Conservation (phyloP, 1,140 invertebrate genomes). For the Chrysoperla carnea region DNA sequence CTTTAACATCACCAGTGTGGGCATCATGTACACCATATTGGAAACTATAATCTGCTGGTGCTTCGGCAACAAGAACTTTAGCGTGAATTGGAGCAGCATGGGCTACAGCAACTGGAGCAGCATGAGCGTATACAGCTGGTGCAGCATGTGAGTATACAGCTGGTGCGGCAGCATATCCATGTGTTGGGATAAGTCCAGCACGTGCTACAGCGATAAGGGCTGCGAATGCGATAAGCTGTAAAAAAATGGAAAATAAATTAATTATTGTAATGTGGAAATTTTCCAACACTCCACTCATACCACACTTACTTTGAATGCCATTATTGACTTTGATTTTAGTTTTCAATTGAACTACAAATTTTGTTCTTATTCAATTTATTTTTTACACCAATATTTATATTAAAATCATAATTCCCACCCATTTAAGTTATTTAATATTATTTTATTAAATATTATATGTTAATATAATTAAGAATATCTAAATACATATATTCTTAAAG, state of each 20-base stretch:
- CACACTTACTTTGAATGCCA: conserved; percentile 9
- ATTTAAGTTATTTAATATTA: background rate
- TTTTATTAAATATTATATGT: too few relatives aligned
- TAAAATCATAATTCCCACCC: background rate
- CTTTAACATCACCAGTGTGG: conserved; percentile 50
- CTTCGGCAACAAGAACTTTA: conserved; percentile 4
- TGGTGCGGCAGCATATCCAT: conserved; percentile 3
- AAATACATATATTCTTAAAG: too few relatives aligned
- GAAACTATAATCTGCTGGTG: conserved; percentile 36
- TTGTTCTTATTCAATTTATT: background rate
- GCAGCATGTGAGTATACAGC: too few relatives aligned
- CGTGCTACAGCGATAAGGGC: conserved; percentile 23
- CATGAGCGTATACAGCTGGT: too few relatives aligned
- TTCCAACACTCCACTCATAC: too few relatives aligned
- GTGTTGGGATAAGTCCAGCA: conserved; percentile 18
- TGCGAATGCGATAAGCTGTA: conserved; percentile 25
- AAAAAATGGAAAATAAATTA: conserved; percentile 7
- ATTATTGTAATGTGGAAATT: background rate
- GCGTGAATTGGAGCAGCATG: conserved; percentile 4
- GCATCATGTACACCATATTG: conserved; percentile 55
- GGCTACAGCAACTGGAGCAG: too few relatives aligned
- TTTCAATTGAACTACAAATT: background rate
- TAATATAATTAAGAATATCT: too few relatives aligned
- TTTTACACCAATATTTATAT: background rate
- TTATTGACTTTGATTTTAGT: background rate